phyloP scores from a whole-genome alignment of 2,113 vertebrate genomes.

The Ptyas mucosa region DNA sequence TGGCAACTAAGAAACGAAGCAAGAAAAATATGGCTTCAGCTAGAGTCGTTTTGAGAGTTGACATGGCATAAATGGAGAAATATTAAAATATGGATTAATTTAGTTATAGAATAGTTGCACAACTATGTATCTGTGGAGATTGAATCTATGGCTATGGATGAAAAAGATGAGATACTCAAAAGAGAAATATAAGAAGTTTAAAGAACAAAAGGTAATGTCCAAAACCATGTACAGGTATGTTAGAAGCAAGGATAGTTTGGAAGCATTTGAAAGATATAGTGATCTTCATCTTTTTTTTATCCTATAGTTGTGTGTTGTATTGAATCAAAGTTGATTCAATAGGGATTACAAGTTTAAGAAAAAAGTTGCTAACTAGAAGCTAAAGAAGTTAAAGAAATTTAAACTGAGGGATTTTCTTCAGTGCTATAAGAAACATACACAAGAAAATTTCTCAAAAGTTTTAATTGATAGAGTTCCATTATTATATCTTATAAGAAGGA shows the following conservation, averaged over 20 bases:
- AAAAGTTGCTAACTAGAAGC: background rate
- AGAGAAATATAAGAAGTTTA: too few species aligned
- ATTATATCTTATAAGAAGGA: background rate
- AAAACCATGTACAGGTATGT: too few species aligned
- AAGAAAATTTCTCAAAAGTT: background rate
- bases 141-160: background rate
- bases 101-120: background rate
- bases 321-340: background rate
- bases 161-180: too few species aligned
- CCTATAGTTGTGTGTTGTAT: background rate
- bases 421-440: background rate
- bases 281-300: background rate
- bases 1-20: too few species aligned
- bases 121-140: background rate
- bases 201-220: too few species aligned
- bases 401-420: background rate
- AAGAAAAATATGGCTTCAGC: too few species aligned
- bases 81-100: background rate
- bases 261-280: background rate
- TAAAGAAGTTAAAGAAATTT: background rate
- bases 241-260: background rate
- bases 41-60: too few species aligned
- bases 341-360: background rate
- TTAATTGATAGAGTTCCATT: background rate
- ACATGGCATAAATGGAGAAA: background rate